Base-by-base conservation (phyloP, 2,888 invertebrate species). In the Phytoseiulus persimilis region DNA sequence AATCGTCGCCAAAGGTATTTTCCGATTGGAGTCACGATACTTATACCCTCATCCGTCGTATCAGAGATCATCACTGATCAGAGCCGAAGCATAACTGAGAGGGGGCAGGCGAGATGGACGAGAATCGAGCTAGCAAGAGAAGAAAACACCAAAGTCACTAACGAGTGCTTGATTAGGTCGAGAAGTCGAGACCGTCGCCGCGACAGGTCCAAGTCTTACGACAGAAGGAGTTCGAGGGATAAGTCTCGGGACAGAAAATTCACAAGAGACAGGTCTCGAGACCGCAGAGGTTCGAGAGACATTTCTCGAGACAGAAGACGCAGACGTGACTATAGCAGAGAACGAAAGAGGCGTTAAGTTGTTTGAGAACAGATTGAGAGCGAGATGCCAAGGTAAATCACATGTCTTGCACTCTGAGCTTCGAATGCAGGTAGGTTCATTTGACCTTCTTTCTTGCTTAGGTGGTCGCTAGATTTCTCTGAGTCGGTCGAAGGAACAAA, bases 1-100 rank as follows among this genome's bases (percentile, higher is more conserved):
- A 32, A 32, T 32, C 87, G 45, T n/a, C 87, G 87, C 6, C 87
- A 87, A 87, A 87, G 87, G 87, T 87, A 87, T 87, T 87, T 87
- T 39, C 32, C 32, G 33, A 33, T 33, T 31, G 33, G 32, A 39
- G 32, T 33, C 9, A 87, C 39, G n/a, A 87, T 33, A n/a, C 9
- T 87, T 31, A 32, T 39, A 32, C 31, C 31, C 11, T n/a, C 33
- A n/a, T 39, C n/a, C 32, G 39, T 45, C 87, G 32, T 3, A 33
- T 32, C 33, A 33, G 31, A 32, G 84, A 33, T 3, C 32, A 33
- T 33, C 23, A 1, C 84, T 23, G 84, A 32, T n/a, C n/a, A n/a
- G n/a, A n/a, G n/a, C n/a, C n/a, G n/a, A n/a, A n/a, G n/a, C n/a
- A n/a, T n/a, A n/a, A n/a, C n/a, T n/a, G n/a, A 18, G 31, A 32